A percentile compares a stretch with the other conserved stretches of the same genome.
Conservation (phyloP, 2,113 vertebrate species). For the Plestiodon gilberti region DNA sequence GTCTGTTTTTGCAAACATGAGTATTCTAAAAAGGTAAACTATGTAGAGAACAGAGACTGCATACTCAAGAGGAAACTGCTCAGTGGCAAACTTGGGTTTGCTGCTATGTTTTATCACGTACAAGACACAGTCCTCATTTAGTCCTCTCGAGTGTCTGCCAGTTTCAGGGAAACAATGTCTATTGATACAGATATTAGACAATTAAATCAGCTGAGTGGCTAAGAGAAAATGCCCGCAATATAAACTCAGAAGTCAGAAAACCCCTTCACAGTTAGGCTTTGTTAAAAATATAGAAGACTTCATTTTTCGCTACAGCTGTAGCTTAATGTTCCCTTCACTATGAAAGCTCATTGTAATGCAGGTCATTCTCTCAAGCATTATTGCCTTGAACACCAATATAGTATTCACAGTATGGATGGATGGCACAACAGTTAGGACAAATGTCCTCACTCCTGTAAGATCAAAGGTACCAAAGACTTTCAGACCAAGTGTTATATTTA, state of each 20-base stretch:
- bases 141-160: background rate
- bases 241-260: constrained; percentile 4
- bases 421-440: constrained; percentile 9
- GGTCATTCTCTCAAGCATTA: constrained; percentile 21
- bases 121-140: background rate
- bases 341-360: constrained; percentile 46
- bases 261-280: constrained; percentile 50
- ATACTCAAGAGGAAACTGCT: background rate
- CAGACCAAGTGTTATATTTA: background rate
- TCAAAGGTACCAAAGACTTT: background rate
- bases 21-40: background rate
- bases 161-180: background rate
- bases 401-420: constrained; percentile 28
- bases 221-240: constrained; percentile 27
- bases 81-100: background rate
- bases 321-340: constrained; percentile 34
- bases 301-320: constrained; percentile 40
- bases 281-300: constrained; percentile 39
- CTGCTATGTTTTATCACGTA: background rate
- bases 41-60: background rate
- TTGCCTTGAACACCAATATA: constrained; percentile 44
- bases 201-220: constrained; percentile 36
- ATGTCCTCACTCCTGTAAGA: background rate
- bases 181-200: background rate
- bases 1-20: background rate